Evolutionary conservation across 2,797 vertebrate species (phyloP).

Genomic region (Leucoraja ocellata): DNA sequence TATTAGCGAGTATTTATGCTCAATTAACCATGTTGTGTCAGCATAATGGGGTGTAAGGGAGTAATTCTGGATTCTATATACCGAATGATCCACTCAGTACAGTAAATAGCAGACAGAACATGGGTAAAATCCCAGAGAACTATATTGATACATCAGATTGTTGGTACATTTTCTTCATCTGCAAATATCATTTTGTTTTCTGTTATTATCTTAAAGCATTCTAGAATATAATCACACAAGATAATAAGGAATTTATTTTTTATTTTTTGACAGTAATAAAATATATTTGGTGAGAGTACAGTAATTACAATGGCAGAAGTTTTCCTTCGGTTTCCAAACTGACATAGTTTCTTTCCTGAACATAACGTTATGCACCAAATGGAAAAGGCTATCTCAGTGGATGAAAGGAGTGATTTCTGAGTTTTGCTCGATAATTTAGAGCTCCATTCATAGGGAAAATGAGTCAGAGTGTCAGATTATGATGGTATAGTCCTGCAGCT

Average conservation of each 20-base stretch:
- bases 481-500: neutral
- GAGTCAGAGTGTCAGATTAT: neutral
- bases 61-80: neutral
- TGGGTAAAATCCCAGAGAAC: conserved; percentile 17
- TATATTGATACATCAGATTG: neutral
- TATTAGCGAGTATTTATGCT: neutral
- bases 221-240: neutral
- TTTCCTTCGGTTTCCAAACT: neutral
- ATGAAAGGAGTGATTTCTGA: neutral
- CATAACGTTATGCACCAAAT: neutral
- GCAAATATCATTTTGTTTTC: neutral
- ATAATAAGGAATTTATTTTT: neutral
- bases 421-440: neutral
- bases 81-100: neutral
- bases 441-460: neutral
- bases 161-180: neutral
- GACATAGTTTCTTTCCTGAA: neutral
- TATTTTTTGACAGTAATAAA: neutral
- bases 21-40: neutral
- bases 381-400: neutral
- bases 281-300: neutral
- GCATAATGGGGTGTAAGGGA: neutral
- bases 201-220: neutral
- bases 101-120: conserved; percentile 5
- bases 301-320: neutral